Conservation (phyloP, 1,140 invertebrate genomes). For the Conus betulinus region DNA sequence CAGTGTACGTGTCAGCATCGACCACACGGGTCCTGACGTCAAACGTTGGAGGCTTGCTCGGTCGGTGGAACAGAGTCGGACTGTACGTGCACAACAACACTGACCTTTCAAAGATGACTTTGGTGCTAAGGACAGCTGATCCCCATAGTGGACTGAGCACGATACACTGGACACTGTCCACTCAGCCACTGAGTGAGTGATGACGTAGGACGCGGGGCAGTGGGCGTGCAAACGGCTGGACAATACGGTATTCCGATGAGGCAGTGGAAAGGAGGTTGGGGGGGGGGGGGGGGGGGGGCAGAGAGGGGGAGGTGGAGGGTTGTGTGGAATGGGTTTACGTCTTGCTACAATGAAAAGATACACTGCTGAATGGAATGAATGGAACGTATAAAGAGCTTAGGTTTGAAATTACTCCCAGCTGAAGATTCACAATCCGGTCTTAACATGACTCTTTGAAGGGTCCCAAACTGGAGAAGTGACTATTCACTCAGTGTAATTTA, state of each 20-base stretch:
- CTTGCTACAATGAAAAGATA: too few species aligned
- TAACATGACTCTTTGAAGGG: too few species aligned
- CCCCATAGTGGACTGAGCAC: conserved; percentile 49
- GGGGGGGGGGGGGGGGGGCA: too few species aligned
- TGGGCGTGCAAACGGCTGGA: conserved; percentile 34
- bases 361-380: too few species aligned
- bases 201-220: conserved; percentile 40
- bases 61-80: conserved; percentile 35
- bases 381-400: too few species aligned
- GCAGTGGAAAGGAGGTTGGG: not conserved
- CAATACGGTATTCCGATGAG: not conserved
- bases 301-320: too few species aligned
- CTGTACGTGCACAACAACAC: conserved; percentile 53
- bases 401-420: too few species aligned
- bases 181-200: not conserved
- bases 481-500: too few species aligned
- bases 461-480: too few species aligned
- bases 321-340: too few species aligned
- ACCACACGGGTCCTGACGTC: conserved; percentile 48
- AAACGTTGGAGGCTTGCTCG: conserved; percentile 39
- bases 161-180: conserved; percentile 49
- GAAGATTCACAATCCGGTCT: too few species aligned
- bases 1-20: conserved; percentile 45
- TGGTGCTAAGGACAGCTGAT: conserved; percentile 49
- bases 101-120: conserved; percentile 54